phyloP scores from a whole-genome alignment of 2,113 vertebrate genomes.

The Falcunculus frontatus region DNA sequence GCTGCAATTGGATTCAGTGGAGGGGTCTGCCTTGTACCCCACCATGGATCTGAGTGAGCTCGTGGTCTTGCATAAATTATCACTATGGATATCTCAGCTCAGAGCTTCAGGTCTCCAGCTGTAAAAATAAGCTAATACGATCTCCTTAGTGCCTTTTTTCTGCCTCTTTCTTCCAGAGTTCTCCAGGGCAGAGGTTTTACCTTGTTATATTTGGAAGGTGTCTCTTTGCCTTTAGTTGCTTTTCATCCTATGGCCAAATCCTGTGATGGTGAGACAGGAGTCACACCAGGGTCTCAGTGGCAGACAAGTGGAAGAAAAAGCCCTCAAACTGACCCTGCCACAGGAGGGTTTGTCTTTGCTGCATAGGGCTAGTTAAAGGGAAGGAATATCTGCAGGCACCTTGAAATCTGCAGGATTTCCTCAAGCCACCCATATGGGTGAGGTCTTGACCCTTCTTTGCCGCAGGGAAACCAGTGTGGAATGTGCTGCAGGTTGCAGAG shows the following conservation, averaged over 20 bases:
- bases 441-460: neutral
- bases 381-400: neutral
- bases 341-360: neutral
- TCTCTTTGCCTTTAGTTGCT: neutral
- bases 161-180: neutral
- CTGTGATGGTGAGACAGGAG: neutral
- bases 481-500: neutral
- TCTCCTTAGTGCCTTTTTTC: neutral
- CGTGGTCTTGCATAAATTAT: neutral
- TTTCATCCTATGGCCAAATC: neutral
- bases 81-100: neutral
- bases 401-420: neutral
- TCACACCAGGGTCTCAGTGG: fast-evolving
- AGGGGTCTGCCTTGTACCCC: neutral
- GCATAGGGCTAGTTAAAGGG: neutral
- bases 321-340: neutral
- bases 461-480: neutral
- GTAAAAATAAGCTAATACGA: neutral
- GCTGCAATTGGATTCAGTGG: fast-evolving
- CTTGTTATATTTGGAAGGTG: neutral
- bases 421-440: neutral
- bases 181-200: neutral
- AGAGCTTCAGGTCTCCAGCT: neutral
- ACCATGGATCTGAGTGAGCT: neutral
- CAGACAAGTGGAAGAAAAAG: neutral